Conservation (phyloP, 64 coral and sea anemone genomes). For the Stichodactyla mertensii region DNA sequence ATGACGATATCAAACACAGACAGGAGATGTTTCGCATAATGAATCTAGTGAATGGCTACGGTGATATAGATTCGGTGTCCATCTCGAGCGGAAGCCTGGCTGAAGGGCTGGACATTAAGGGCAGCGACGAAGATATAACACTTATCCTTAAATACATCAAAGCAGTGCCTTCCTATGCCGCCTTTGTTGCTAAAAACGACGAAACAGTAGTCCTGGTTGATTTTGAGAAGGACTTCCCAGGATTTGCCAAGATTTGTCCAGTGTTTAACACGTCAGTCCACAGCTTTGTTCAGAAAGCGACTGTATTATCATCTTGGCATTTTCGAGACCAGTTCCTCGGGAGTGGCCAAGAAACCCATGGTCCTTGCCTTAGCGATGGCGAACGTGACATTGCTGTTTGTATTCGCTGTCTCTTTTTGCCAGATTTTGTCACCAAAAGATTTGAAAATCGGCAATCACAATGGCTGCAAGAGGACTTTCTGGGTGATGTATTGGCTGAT, state of each 20-base stretch:
- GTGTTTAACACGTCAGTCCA: neutral
- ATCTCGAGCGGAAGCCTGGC: constrained; percentile 29
- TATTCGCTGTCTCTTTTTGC: constrained; percentile 12
- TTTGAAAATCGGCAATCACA: neutral
- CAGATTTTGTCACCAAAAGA: constrained; percentile 20
- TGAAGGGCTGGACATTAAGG: constrained; percentile 19
- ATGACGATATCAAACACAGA: constrained; percentile 11
- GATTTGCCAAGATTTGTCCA: constrained; percentile 21
- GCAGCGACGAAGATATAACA: constrained; percentile 30
- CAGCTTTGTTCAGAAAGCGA: neutral
- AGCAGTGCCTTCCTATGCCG: constrained; percentile 12
- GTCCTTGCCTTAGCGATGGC: constrained; percentile 13
- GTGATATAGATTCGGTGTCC: constrained; percentile 32
- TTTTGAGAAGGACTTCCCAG: neutral
- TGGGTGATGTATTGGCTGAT: neutral
- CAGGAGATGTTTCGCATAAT: constrained; percentile 13
- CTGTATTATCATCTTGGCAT: constrained; percentile 9
- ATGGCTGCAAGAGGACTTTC: constrained; percentile 18
- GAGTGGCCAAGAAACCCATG: neutral
- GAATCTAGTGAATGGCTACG: constrained; percentile 23
- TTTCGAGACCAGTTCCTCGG: constrained; percentile 17
- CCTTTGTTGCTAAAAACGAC: neutral
- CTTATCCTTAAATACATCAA: constrained; percentile 7
- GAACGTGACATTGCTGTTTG: neutral
- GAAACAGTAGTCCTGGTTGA: constrained; percentile 23